Percentiles rank a stretch among this genome's conserved stretches.
phyloP scores from a whole-genome alignment of 1,140 invertebrate species.

The Cydia fagiglandana region DNA sequence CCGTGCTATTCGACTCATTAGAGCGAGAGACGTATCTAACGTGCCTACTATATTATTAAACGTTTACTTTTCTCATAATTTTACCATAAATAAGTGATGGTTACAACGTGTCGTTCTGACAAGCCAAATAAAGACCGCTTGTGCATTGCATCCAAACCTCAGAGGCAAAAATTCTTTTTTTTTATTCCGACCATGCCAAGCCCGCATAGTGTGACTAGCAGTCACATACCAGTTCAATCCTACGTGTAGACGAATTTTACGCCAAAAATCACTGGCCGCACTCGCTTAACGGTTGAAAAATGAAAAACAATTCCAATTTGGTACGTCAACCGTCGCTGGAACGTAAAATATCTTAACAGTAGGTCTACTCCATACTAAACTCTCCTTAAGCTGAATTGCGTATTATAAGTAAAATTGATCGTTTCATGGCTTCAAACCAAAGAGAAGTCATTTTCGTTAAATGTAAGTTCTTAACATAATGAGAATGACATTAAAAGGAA shows the following conservation, averaged over 20 bases:
- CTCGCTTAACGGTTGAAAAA: conserved; percentile 27
- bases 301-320: conserved; percentile 30
- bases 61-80: too few relatives aligned
- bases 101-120: not conserved
- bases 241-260: conserved; percentile 17
- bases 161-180: not conserved
- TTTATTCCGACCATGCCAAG: not conserved
- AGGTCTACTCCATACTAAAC: not conserved
- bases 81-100: too few relatives aligned
- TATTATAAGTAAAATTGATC: not conserved
- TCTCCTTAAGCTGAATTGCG: not conserved
- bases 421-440: too few relatives aligned
- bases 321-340: not conserved
- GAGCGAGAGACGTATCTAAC: too few relatives aligned
- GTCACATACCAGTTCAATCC: conserved; percentile 14
- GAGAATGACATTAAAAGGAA: too few relatives aligned
- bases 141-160: not conserved
- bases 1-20: too few relatives aligned
- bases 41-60: too few relatives aligned
- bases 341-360: not conserved
- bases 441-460: too few relatives aligned
- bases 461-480: too few relatives aligned
- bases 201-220: conserved; percentile 10
- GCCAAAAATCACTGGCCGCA: conserved; percentile 28
- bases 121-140: not conserved